A percentile compares a stretch with the other conserved stretches of the same genome.
Conservation (phyloP, 2,113 vertebrate genomes). For the Tupaia chinensis region DNA sequence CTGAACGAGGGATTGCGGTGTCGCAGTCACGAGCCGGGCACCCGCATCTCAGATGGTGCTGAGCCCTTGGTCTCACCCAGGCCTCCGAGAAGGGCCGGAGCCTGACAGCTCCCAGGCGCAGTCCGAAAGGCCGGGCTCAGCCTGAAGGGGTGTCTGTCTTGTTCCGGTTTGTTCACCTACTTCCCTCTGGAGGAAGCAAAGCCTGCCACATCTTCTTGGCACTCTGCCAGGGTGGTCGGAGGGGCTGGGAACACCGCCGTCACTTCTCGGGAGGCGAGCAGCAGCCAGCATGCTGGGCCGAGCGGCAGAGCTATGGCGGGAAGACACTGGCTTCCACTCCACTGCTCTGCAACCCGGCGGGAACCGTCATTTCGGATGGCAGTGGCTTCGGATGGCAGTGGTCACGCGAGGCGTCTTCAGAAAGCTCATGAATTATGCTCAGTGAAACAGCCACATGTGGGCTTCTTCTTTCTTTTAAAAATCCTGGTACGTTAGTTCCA, state of each 20-base stretch:
- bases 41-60: constrained; percentile 61
- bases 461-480: too few relatives aligned
- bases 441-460: too few relatives aligned
- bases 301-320: too few relatives aligned
- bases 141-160: constrained; percentile 44
- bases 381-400: constrained; percentile 45
- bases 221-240: not conserved
- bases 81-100: not conserved
- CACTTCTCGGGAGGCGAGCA: not conserved
- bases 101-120: not conserved
- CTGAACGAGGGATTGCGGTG: constrained; percentile 53
- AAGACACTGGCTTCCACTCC: not conserved
- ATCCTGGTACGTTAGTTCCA: too few relatives aligned
- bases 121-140: not conserved
- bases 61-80: not conserved
- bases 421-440: too few relatives aligned
- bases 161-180: constrained; percentile 22
- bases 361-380: constrained; percentile 48
- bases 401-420: too few relatives aligned
- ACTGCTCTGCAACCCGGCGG: not conserved
- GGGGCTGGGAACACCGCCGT: not conserved
- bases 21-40: constrained; percentile 47
- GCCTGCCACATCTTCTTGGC: not conserved
- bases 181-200: constrained; percentile 23
- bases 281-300: not conserved